These are phyloP conservation scores for Hyperoplus lanceolatus DNA, from an alignment of 2,797 vertebrate genomes.

Conservation along the genomic window DNA sequence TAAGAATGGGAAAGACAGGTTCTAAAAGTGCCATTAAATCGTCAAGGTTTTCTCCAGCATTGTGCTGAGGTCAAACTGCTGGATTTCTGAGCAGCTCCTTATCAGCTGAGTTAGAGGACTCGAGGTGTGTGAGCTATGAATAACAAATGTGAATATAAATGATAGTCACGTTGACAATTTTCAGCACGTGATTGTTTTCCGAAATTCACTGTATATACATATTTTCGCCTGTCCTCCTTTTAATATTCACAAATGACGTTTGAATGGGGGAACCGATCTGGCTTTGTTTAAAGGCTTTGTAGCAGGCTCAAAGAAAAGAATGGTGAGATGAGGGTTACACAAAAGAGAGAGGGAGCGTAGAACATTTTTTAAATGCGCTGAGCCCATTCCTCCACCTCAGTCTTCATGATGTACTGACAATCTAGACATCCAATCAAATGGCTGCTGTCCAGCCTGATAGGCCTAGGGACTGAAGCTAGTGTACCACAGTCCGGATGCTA, in stretches of 20 bases:
- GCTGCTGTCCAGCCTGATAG: conserved; percentile 34
- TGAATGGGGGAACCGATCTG: conserved; percentile 61
- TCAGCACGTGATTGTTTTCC: conserved; percentile 67
- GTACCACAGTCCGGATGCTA: conserved; percentile 63
- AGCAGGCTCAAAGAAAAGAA: conserved; percentile 40
- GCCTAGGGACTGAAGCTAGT: conserved; percentile 55
- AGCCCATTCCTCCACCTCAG: conserved; percentile 41
- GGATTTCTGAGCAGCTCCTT: conserved; percentile 68
- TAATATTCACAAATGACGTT: conserved; percentile 73
- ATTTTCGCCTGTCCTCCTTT: conserved; percentile 50
- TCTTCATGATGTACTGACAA: conserved; percentile 59
- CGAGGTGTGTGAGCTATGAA: conserved; percentile 57
- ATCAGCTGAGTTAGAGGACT: conserved; percentile 78
- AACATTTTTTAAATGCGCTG: conserved; percentile 55
- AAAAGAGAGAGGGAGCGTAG: conserved; percentile 9
- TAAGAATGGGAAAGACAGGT: conserved; percentile 45
- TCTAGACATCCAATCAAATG: conserved; percentile 63
- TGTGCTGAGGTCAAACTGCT: conserved; percentile 52
- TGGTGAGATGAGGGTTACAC: conserved; percentile 16
- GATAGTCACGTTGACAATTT: conserved; percentile 71
- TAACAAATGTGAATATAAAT: conserved; percentile 77
- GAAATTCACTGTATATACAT: conserved; percentile 58
- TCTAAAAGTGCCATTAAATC: conserved; percentile 70
- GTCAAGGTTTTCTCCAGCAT: conserved; percentile 76
- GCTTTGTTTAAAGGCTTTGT: conserved; percentile 69